These are phyloP conservation scores for Reticulitermes speratus DNA, from an alignment of 1,140 invertebrate genomes.

Conservation along the genomic window DNA sequence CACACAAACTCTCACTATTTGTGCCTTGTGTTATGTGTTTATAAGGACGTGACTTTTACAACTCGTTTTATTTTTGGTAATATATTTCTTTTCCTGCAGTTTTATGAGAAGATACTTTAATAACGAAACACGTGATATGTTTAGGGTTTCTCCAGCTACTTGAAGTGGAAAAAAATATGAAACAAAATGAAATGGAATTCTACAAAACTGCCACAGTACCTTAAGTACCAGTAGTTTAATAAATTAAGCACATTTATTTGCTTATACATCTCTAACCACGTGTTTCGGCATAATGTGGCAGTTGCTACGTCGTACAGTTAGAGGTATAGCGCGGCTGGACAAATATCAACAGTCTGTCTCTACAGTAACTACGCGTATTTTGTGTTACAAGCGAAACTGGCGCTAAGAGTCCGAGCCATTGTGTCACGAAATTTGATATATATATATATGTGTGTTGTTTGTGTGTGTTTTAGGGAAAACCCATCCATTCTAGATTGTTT, in stretches of 20 bases:
- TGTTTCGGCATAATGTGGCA: background rate
- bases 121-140: background rate
- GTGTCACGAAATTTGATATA: no score
- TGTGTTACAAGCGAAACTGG: no score
- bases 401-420: no score
- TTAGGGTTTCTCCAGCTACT: background rate
- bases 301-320: background rate
- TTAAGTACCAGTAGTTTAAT: background rate
- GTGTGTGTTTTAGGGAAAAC: no score
- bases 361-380: no score
- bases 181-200: background rate
- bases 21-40: background rate
- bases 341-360: no score
- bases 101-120: background rate
- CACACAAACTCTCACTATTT: background rate
- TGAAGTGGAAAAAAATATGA: background rate
- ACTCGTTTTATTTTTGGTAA: background rate
- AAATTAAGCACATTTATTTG: background rate
- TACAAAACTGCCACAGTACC: no score
- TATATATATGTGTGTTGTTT: no score
- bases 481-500: no score
- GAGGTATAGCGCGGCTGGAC: no score
- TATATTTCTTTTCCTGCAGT: background rate
- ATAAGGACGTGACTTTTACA: background rate
- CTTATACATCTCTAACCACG: background rate